Evolutionary conservation across 2,888 invertebrate species (phyloP).

Genomic region (Drosophila prolongata): DNA sequence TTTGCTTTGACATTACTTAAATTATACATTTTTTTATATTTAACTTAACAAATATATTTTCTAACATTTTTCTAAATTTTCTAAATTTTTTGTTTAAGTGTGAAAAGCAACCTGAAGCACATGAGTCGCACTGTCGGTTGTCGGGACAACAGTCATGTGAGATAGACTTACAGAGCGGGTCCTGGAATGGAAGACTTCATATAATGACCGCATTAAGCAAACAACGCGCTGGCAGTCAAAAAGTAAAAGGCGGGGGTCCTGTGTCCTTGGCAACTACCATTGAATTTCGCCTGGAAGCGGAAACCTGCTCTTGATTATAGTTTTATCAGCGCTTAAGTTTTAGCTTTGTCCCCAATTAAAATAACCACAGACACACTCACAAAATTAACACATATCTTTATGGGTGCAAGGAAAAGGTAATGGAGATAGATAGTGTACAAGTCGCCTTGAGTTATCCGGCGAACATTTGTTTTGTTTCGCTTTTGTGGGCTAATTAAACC

Average conservation of each 20-base stretch:
- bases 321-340: conserved; percentile 60
- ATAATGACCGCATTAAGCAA: conserved; percentile 73
- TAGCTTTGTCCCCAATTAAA: conserved; percentile 45
- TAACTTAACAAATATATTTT: too few relatives aligned
- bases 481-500: conserved; percentile 69
- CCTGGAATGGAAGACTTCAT: conserved; percentile 43
- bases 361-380: conserved; percentile 10
- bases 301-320: conserved; percentile 28
- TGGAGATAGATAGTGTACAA: conserved; percentile 36
- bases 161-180: conserved; percentile 50
- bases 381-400: conserved; percentile 23
- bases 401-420: conserved; percentile 25
- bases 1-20: neutral
- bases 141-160: conserved; percentile 50
- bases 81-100: neutral
- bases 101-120: neutral
- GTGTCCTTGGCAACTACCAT: conserved; percentile 48
- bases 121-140: conserved; percentile 28
- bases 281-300: conserved; percentile 55
- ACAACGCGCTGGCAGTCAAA: conserved; percentile 47
- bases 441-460: conserved; percentile 43
- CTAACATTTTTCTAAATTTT: too few relatives aligned
- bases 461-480: conserved; percentile 60
- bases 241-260: conserved; percentile 17
- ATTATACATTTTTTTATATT: too few relatives aligned